Conservation (phyloP, 2,888 invertebrate species). For the Atrina japonica region DNA sequence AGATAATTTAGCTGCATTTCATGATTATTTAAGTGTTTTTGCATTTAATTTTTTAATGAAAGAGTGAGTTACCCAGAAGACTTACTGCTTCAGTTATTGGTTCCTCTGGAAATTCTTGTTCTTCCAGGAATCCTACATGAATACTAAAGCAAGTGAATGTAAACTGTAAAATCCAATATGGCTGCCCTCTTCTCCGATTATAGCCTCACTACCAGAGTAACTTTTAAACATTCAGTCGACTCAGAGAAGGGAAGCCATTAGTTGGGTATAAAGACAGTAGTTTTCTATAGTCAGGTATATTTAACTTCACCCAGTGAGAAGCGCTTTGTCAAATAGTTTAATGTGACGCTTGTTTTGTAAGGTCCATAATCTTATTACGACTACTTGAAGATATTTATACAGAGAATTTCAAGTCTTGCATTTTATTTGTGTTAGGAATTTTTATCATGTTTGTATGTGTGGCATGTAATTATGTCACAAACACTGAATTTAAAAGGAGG, state of each 20-base stretch:
- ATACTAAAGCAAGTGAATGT: constrained; percentile 33
- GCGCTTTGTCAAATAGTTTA: constrained; percentile 25
- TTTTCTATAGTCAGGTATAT: constrained; percentile 24
- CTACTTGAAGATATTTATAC: constrained; percentile 26
- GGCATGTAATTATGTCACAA: too few relatives aligned
- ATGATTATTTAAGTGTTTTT: too few relatives aligned
- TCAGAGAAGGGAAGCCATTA: constrained; percentile 25
- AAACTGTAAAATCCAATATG: constrained; percentile 45
- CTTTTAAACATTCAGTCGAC: constrained; percentile 24
- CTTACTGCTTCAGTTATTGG: too few relatives aligned
- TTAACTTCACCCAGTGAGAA: constrained; percentile 21
- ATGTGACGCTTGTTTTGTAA: constrained; percentile 20
- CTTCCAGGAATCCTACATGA: neutral
- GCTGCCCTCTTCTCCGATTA: constrained; percentile 35
- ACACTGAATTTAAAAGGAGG: too few relatives aligned
- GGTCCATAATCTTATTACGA: constrained; percentile 23
- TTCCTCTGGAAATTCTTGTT: too few relatives aligned
- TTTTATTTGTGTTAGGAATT: too few relatives aligned
- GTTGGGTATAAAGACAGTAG: constrained; percentile 19
- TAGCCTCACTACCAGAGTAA: constrained; percentile 10
- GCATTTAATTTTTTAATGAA: too few relatives aligned
- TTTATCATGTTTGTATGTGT: too few relatives aligned
- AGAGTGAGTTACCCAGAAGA: too few relatives aligned
- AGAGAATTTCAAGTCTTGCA: constrained; percentile 13
- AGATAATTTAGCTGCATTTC: too few relatives aligned